phyloP scores from a whole-genome alignment of 2,888 invertebrate genomes.

The Drosophila tripunctata region DNA sequence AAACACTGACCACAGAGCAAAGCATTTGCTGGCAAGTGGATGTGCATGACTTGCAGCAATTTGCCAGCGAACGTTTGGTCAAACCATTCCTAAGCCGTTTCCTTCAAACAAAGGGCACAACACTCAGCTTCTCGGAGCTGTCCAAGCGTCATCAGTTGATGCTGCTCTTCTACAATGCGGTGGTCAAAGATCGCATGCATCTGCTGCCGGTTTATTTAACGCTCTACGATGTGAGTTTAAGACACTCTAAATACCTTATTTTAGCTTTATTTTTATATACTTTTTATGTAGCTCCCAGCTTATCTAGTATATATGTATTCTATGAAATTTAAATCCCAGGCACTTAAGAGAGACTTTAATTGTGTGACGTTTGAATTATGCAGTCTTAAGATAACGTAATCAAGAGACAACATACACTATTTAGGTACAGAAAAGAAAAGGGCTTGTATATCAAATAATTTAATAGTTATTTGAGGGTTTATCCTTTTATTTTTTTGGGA shows the following conservation, averaged over 20 bases:
- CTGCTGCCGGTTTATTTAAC: slow-evolving; percentile 90
- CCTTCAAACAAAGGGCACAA: slow-evolving; percentile 83
- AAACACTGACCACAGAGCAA: slow-evolving; percentile 90
- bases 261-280: background rate
- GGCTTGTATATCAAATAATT: too few species aligned
- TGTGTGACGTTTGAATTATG: too few species aligned
- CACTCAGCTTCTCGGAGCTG: slow-evolving; percentile 77
- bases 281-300: too few species aligned
- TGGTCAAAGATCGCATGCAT: slow-evolving; percentile 91
- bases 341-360: too few species aligned
- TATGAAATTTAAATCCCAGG: too few species aligned
- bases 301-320: too few species aligned
- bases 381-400: too few species aligned
- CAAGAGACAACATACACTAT: too few species aligned
- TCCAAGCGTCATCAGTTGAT: slow-evolving; percentile 87
- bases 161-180: slow-evolving; percentile 91
- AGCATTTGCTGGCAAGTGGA: slow-evolving; percentile 84
- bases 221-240: slow-evolving; percentile 87
- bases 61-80: slow-evolving; percentile 90
- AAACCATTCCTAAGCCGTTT: slow-evolving; percentile 89
- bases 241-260: background rate
- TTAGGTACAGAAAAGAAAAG: too few species aligned
- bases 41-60: slow-evolving; percentile 89
- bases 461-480: too few species aligned
- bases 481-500: too few species aligned